phyloP scores from a whole-genome alignment of 2,797 vertebrate species.

The Gymnodraco acuticeps region DNA sequence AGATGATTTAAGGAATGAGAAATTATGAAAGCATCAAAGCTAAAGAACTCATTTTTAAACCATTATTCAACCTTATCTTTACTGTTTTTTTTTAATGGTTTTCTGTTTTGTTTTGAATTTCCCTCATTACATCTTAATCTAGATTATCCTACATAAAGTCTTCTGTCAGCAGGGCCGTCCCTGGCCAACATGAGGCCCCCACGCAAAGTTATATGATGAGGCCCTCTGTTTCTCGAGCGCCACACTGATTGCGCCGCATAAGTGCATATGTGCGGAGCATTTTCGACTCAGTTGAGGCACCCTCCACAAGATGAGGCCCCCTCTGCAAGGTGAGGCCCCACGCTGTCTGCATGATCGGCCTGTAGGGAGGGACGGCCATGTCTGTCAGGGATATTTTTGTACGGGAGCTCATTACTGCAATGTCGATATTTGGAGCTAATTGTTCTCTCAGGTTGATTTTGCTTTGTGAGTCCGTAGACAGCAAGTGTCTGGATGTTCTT shows the following conservation, averaged over 20 bases:
- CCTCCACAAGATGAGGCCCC: too few relatives aligned
- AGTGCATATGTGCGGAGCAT: too few relatives aligned
- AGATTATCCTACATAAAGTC: background rate
- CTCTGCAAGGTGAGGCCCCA: too few relatives aligned
- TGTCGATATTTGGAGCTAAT: conserved; percentile 20
- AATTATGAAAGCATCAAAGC: too few relatives aligned
- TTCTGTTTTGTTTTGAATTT: background rate
- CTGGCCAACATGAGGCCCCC: too few relatives aligned
- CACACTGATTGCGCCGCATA: too few relatives aligned
- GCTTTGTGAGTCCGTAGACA: conserved; percentile 8
- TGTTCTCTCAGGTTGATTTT: conserved; percentile 13
- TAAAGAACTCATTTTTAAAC: background rate
- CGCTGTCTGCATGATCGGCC: too few relatives aligned
- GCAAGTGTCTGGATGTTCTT: background rate
- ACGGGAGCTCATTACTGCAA: background rate
- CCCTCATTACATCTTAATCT: background rate
- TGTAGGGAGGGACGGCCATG: too few relatives aligned
- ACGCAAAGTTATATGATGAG: too few relatives aligned
- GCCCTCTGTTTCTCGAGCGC: too few relatives aligned
- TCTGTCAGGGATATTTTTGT: background rate
- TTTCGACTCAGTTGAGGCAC: too few relatives aligned
- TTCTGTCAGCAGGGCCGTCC: too few relatives aligned
- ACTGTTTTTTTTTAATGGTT: background rate
- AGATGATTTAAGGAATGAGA: background rate
- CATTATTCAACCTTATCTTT: background rate